Evolutionary conservation across 2,888 invertebrate species (phyloP), one percentile per base, ranked within the genome.

Genomic region (Colletes collaris): DNA sequence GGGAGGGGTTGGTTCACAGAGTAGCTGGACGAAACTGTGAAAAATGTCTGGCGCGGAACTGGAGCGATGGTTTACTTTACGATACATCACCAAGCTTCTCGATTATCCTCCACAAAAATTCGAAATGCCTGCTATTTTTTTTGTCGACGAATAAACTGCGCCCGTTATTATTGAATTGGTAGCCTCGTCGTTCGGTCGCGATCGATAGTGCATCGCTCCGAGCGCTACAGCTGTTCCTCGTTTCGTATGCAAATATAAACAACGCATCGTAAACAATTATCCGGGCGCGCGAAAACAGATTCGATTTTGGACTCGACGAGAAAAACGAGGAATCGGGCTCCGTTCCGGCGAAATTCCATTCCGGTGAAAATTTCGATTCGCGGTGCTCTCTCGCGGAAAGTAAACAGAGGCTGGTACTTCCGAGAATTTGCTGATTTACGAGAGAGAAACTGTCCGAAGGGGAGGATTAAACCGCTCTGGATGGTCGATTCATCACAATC

Each of bases 401-500:
- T 69, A 74, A 69, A 70, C 70, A 69, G 40, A 40, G 40, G 16
- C 16, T 11, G 37, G 55, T 16, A 60, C 49, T 69, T 62, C 55
- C 60, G 55, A 19, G 70, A 56, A 62, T 62, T 68, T 27, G 37
- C 11, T 70, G 71, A 75, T 75, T 75, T 71, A 75, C n/a, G 62
- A 40, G 60, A n/a, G 37, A 35, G 52, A 19, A 69, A 56, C 55
- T 58, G n/a, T 11, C 19, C 37, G 40, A 16, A 16, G 11, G 46
- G 37, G 11, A 35, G 37, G 19, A 69, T 49, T 68, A 40, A 53
- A 46, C 10, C 37, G 10, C 37, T 44, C 44, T 37, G 13, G 49
- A 7, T 37, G 64, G 52, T 8, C 64, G 50, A 75, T 75, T 75
- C 58, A 71, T 75, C 64, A 75, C 46, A 63, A 75, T 75, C 72